A percentile compares a stretch with the other conserved stretches of the same genome.
Conservation (phyloP, 2,113 vertebrate genomes). For the Probosciger aterrimus region DNA sequence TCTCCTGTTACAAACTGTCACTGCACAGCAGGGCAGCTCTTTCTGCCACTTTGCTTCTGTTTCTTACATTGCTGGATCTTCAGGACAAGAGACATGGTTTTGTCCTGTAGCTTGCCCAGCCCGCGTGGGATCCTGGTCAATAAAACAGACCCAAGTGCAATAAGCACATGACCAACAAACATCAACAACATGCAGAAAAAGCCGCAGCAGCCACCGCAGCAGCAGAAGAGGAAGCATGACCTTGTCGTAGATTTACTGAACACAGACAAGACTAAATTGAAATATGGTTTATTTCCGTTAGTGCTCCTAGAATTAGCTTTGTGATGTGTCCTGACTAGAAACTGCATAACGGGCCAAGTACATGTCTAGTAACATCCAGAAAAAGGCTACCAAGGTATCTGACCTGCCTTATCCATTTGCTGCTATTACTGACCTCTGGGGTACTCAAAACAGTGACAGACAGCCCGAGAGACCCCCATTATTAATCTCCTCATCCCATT, state of each 20-base stretch:
- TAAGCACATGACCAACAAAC: background rate
- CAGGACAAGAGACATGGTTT: background rate
- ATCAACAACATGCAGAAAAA: background rate
- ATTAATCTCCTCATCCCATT: constrained; percentile 36
- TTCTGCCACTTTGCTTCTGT: background rate
- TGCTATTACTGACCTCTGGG: background rate
- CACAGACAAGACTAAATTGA: background rate
- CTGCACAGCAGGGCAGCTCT: background rate
- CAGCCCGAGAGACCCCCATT: background rate
- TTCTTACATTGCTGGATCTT: background rate
- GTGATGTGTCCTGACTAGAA: background rate
- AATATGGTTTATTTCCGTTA: background rate
- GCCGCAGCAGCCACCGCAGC: accelerated
- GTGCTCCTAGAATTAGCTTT: background rate
- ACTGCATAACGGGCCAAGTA: background rate
- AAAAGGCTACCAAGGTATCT: background rate
- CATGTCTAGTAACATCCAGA: background rate
- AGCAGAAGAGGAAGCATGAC: background rate
- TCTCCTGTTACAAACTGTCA: background rate
- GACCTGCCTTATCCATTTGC: background rate
- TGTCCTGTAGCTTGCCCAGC: background rate
- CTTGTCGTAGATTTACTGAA: background rate
- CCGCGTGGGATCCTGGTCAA: background rate
- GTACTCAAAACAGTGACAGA: background rate
- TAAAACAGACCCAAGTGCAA: background rate